Evolutionary conservation across 2,113 vertebrate genomes (phyloP).

Genomic region (Glareola pratincola): DNA sequence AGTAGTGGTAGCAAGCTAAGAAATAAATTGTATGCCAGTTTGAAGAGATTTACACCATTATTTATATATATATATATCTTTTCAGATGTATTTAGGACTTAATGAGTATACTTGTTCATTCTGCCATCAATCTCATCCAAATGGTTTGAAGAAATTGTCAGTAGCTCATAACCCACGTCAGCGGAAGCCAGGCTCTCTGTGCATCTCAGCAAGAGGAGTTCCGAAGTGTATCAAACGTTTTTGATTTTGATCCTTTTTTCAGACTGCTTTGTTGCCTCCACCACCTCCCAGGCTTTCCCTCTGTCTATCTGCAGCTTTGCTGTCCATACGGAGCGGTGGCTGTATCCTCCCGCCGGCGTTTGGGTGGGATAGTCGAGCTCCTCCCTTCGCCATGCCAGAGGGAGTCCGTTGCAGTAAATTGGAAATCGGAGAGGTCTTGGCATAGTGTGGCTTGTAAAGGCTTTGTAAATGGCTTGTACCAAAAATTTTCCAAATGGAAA

Average conservation of each 20-base stretch:
- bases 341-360: slow-evolving; percentile 1
- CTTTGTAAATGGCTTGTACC: slow-evolving; percentile 63
- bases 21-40: background rate
- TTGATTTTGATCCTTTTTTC: background rate
- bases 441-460: slow-evolving; percentile 62
- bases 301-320: background rate
- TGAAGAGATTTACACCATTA: background rate
- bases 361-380: slow-evolving; percentile 31
- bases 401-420: slow-evolving; percentile 52
- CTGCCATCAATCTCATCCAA: background rate
- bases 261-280: background rate
- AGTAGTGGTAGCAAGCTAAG: background rate
- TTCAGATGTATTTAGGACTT: background rate
- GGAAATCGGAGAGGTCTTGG: slow-evolving; percentile 63
- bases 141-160: background rate
- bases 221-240: background rate
- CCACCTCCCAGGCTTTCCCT: background rate
- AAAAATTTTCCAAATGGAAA: slow-evolving; percentile 72
- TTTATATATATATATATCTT: background rate
- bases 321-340: background rate
- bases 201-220: background rate
- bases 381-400: slow-evolving; percentile 47
- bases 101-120: background rate
- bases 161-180: background rate
- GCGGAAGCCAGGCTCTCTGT: background rate